Conservation (phyloP, 2,797 vertebrate species). For the Sebastes melanostomus region DNA sequence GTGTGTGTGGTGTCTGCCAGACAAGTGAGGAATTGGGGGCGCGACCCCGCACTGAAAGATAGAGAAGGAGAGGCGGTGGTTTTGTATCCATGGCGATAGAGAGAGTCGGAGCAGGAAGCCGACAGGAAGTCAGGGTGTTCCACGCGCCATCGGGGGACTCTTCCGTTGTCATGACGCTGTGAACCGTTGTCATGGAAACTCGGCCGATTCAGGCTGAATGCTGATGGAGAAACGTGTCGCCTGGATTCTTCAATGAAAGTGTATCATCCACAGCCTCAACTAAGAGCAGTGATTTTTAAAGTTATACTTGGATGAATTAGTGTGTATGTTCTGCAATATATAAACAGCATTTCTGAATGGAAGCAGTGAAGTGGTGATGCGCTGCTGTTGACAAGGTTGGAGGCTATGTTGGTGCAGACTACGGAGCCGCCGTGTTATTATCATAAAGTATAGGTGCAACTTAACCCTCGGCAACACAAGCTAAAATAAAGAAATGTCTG, state of each 20-base stretch:
- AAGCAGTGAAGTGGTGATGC: too few relatives aligned
- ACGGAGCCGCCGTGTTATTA: too few relatives aligned
- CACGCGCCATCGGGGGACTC: conserved; percentile 80
- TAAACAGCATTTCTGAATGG: too few relatives aligned
- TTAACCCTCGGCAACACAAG: too few relatives aligned
- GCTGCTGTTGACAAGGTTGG: too few relatives aligned
- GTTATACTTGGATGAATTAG: too few relatives aligned
- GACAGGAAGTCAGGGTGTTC: conserved; percentile 85
- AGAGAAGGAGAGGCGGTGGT: conserved; percentile 56
- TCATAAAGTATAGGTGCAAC: rapidly evolving
- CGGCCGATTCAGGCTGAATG: conserved; percentile 83
- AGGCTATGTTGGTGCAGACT: too few relatives aligned
- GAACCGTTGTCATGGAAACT: conserved; percentile 85
- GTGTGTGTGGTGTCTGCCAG: conserved; percentile 4
- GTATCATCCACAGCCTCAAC: background rate
- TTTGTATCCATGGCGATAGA: conserved; percentile 87
- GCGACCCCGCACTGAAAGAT: conserved; percentile 67
- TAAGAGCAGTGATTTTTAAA: too few relatives aligned
- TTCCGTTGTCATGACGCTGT: conserved; percentile 83
- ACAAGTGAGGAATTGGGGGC: conserved; percentile 64
- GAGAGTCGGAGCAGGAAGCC: conserved; percentile 76
- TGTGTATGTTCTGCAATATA: too few relatives aligned
- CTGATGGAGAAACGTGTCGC: conserved; percentile 69
- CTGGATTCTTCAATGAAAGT: conserved; percentile 41
- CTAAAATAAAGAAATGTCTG: too few relatives aligned